Percentiles rank a stretch among this genome's conserved stretches.
phyloP scores from a whole-genome alignment of 2,113 vertebrate species.

The Spilogale gracilis region DNA sequence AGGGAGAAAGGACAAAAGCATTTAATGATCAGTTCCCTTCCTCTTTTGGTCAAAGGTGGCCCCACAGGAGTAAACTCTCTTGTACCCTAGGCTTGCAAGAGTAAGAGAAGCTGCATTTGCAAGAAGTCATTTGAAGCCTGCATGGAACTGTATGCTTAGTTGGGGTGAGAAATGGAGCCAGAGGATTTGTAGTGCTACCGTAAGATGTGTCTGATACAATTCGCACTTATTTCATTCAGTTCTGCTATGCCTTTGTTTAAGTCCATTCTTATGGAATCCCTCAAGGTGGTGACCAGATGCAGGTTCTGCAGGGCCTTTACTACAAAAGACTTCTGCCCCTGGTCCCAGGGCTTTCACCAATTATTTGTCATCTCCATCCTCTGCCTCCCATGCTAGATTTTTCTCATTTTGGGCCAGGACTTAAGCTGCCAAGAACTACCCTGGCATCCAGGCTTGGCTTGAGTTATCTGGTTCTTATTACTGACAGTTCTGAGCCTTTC shows the following conservation, averaged over 20 bases:
- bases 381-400: not conserved
- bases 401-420: not conserved
- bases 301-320: not conserved
- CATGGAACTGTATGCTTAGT: no score
- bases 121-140: not conserved
- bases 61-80: not conserved
- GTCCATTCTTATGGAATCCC: not conserved
- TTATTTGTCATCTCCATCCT: not conserved
- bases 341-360: not conserved
- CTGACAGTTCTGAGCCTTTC: not conserved
- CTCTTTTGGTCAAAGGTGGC: not conserved
- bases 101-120: not conserved
- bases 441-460: not conserved
- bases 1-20: not conserved
- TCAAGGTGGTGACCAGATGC: not conserved
- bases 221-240: not conserved
- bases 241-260: not conserved
- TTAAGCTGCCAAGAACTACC: not conserved
- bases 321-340: not conserved
- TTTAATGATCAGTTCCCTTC: not conserved
- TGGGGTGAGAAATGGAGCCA: not conserved
- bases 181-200: not conserved
- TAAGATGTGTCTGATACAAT: not conserved
- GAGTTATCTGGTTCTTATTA: not conserved
- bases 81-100: not conserved